These are phyloP conservation scores for Psilopsiagon aymara DNA, from an alignment of 2,113 vertebrate species.

Conservation along the genomic window DNA sequence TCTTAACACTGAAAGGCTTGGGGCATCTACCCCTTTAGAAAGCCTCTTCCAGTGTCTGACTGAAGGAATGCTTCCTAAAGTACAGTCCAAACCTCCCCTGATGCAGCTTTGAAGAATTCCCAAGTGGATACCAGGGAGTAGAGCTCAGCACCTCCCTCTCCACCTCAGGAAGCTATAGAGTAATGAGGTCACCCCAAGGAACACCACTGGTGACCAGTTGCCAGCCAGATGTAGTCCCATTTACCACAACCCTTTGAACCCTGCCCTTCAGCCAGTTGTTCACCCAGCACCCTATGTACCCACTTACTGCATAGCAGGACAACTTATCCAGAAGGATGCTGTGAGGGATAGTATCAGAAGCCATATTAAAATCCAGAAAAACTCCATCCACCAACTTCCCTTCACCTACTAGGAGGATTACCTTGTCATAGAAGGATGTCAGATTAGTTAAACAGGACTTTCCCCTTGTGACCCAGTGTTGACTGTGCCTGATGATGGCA, in stretches of 20 bases:
- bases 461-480: neutral
- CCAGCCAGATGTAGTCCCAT: neutral
- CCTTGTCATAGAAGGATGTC: neutral
- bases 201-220: neutral
- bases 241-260: neutral
- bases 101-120: neutral
- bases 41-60: neutral
- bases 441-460: neutral
- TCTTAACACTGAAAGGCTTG: neutral
- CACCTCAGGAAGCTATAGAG: neutral
- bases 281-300: neutral
- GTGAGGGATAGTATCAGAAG: neutral
- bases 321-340: neutral
- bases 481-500: neutral
- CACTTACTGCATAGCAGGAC: neutral
- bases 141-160: neutral
- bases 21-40: neutral
- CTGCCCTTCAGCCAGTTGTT: neutral
- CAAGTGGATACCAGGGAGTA: neutral
- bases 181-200: neutral
- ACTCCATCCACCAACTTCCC: neutral
- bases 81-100: neutral
- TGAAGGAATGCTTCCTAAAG: neutral
- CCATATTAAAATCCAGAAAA: neutral
- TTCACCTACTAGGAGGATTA: rapidly evolving